phyloP scores from a whole-genome alignment of 1,140 invertebrate species.

The Apis florea region DNA sequence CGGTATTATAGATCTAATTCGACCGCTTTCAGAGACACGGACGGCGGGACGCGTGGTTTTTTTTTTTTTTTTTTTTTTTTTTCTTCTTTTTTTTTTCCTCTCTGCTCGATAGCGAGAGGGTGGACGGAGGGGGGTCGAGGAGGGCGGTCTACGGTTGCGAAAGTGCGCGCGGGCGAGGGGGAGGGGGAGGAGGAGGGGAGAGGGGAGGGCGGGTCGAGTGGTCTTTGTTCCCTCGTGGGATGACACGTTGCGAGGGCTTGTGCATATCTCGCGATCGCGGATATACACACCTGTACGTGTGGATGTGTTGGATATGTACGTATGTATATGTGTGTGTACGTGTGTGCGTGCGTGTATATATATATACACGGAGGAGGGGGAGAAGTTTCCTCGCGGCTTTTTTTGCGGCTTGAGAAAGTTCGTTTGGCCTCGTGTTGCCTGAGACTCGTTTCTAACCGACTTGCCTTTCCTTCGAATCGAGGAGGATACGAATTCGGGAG shows the following conservation, averaged over 20 bases:
- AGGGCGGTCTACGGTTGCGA: conserved; percentile 35
- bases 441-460: neutral
- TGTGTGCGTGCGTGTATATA: neutral
- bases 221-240: conserved; percentile 45
- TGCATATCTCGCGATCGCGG: conserved; percentile 20
- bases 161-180: conserved; percentile 26
- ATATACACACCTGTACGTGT: neutral
- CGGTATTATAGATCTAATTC: conserved; percentile 52
- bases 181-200: neutral
- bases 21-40: conserved; percentile 47
- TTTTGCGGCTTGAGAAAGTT: conserved; percentile 19
- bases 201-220: conserved; percentile 26
- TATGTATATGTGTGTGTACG: neutral
- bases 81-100: too few species aligned
- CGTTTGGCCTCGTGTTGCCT: conserved; percentile 21
- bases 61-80: neutral
- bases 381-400: neutral
- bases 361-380: too few species aligned
- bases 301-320: neutral
- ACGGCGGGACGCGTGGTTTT: conserved; percentile 37
- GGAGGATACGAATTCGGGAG: too few species aligned
- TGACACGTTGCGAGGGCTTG: conserved; percentile 32
- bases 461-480: neutral
- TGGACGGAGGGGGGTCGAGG: neutral
- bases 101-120: too few species aligned